A percentile compares a stretch with the other conserved stretches of the same genome.
Evolutionary conservation across 2,797 vertebrate species (phyloP).

Genomic region (Thripadectes ignobilis): DNA sequence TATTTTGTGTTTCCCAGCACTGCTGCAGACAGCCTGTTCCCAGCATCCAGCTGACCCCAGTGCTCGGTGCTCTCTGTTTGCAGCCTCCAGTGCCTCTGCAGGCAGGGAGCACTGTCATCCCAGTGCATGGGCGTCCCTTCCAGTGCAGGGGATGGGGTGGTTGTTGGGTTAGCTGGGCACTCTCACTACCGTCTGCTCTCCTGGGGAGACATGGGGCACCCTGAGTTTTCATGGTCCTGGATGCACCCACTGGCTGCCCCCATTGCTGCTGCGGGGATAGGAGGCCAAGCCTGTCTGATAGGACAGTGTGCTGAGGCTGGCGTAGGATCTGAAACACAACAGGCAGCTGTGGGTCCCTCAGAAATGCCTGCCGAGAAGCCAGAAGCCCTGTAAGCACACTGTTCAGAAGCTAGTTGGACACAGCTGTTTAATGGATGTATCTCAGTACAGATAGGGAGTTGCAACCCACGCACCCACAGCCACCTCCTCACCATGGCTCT

Average conservation of each 20-base stretch:
- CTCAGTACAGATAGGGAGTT: neutral
- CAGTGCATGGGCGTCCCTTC: neutral
- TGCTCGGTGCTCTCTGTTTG: neutral
- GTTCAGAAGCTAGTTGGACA: slow-evolving; percentile 4
- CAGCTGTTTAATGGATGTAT: slow-evolving; percentile 65
- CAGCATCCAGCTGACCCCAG: neutral
- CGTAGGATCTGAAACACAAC: neutral
- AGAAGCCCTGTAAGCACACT: neutral
- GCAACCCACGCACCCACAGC: neutral
- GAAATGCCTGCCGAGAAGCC: neutral
- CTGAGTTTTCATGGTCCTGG: rapidly evolving
- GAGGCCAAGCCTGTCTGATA: neutral
- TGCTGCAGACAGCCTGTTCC: neutral
- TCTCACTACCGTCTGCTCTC: neutral
- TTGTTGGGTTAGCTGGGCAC: neutral
- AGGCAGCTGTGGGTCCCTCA: neutral
- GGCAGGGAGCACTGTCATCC: neutral
- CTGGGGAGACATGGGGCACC: neutral
- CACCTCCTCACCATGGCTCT: neutral
- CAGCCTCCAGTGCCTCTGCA: neutral
- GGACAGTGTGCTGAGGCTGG: neutral
- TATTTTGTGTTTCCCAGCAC: neutral
- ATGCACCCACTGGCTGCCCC: neutral
- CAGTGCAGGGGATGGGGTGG: rapidly evolving
- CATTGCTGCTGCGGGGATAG: rapidly evolving